Conservation (phyloP, 2,888 invertebrate genomes). For the Drosophila robusta region DNA sequence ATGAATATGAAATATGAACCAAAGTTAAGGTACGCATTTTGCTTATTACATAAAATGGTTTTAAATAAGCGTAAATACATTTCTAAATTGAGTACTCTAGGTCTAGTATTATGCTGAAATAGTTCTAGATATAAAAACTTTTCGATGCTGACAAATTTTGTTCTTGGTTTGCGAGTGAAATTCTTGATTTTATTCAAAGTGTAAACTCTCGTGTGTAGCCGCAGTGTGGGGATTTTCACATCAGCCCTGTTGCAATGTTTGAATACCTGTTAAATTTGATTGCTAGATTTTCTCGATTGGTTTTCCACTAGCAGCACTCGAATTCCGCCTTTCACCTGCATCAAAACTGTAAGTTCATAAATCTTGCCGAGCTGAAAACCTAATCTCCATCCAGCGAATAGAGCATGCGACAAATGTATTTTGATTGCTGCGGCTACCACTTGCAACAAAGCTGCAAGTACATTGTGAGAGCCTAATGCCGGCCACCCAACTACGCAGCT, state of each 20-base stretch:
- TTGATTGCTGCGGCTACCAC: constrained; percentile 63
- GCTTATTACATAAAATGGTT: no score
- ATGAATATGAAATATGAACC: no score
- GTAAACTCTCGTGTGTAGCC: background rate
- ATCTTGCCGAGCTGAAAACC: constrained; percentile 35
- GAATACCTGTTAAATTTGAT: constrained; percentile 20
- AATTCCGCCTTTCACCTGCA: constrained; percentile 49
- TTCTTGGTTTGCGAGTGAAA: no score
- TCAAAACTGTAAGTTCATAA: constrained; percentile 51
- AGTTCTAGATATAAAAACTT: no score
- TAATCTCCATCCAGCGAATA: constrained; percentile 29
- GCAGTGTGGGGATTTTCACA: background rate
- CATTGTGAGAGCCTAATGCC: constrained; percentile 16
- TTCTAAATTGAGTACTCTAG: no score
- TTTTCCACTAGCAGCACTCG: background rate
- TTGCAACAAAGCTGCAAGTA: constrained; percentile 26
- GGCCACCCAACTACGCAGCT: constrained; percentile 68
- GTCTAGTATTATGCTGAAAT: no score
- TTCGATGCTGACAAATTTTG: no score
- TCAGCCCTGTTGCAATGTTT: constrained; percentile 13
- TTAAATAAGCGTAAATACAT: no score
- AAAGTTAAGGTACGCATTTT: no score
- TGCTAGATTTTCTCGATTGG: constrained; percentile 17
- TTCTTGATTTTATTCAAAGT: no score
- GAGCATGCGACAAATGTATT: constrained; percentile 66